A percentile compares a stretch with the other conserved stretches of the same genome.
phyloP scores from a whole-genome alignment of 2,797 vertebrate species.

The Salarias fasciatus region DNA sequence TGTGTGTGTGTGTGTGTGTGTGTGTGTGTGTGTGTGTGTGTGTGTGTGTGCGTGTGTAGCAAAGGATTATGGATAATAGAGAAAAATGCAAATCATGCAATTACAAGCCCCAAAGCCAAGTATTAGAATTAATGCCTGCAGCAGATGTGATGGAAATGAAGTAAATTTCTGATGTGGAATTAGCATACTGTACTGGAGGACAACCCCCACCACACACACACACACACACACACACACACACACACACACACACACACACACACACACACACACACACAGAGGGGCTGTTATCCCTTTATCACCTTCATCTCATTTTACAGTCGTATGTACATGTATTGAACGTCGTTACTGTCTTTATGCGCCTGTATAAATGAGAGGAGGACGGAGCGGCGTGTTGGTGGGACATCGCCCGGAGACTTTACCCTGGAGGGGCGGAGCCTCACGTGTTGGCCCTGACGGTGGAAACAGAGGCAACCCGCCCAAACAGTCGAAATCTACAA shows the following conservation, averaged over 20 bases:
- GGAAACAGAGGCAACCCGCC: too few relatives aligned
- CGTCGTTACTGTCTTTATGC: too few relatives aligned
- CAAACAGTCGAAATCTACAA: too few relatives aligned
- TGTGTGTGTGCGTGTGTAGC: slow-evolving; percentile 26
- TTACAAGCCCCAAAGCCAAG: slow-evolving; percentile 72
- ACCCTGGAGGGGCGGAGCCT: too few relatives aligned
- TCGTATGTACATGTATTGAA: too few relatives aligned
- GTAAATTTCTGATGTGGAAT: slow-evolving; percentile 55
- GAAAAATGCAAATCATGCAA: slow-evolving; percentile 78
- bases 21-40: slow-evolving; percentile 8
- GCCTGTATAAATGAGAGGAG: too few relatives aligned
- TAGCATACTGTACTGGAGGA: slow-evolving; percentile 44
- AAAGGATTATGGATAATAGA: slow-evolving; percentile 68
- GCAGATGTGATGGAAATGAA: slow-evolving; percentile 69
- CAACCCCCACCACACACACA: slow-evolving; percentile 10
- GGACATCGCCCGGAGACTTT: too few relatives aligned
- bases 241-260: slow-evolving; percentile 6
- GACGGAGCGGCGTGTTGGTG: too few relatives aligned
- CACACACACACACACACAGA: background rate
- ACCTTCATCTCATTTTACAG: too few relatives aligned
- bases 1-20: slow-evolving; percentile 15
- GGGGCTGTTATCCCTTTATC: too few relatives aligned
- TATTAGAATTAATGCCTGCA: slow-evolving; percentile 70
- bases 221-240: background rate
- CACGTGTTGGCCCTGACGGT: too few relatives aligned